phyloP scores from a whole-genome alignment of 2,888 invertebrate genomes.

The Atherix ibis region DNA sequence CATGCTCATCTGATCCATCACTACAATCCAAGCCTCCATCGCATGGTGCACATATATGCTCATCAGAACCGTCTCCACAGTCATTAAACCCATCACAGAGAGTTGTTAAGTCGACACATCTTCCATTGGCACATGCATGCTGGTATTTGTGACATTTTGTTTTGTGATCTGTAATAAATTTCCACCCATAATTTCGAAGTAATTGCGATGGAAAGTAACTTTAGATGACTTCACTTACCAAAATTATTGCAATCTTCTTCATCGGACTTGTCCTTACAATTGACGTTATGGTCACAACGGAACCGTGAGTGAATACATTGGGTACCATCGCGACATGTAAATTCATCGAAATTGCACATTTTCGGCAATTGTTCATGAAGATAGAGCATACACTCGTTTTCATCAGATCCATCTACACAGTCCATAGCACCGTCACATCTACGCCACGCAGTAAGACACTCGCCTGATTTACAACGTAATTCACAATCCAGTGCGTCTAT shows the following conservation, averaged over 20 bases:
- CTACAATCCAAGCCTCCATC: slow-evolving; percentile 58
- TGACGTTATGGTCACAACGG: slow-evolving; percentile 37
- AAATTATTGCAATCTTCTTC: slow-evolving; percentile 37
- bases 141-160: slow-evolving; percentile 33
- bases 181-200: no score
- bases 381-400: slow-evolving; percentile 33
- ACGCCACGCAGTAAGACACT: slow-evolving; percentile 38
- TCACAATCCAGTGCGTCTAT: slow-evolving; percentile 35
- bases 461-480: slow-evolving; percentile 36
- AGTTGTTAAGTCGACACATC: slow-evolving; percentile 34
- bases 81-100: slow-evolving; percentile 39
- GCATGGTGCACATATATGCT: slow-evolving; percentile 38
- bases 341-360: slow-evolving; percentile 33
- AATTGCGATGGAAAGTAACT: no score
- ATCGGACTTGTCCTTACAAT: slow-evolving; percentile 42
- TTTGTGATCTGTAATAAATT: slow-evolving; percentile 12
- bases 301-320: slow-evolving; percentile 32
- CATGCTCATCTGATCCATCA: slow-evolving; percentile 59
- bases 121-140: slow-evolving; percentile 35
- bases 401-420: slow-evolving; percentile 42
- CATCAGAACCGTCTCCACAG: slow-evolving; percentile 43
- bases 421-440: slow-evolving; percentile 41
- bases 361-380: slow-evolving; percentile 16
- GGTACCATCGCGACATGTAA: slow-evolving; percentile 37
- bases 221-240: slow-evolving; percentile 18